Conservation (phyloP, 1,140 invertebrate genomes). For the Brachionus manjavacas region DNA sequence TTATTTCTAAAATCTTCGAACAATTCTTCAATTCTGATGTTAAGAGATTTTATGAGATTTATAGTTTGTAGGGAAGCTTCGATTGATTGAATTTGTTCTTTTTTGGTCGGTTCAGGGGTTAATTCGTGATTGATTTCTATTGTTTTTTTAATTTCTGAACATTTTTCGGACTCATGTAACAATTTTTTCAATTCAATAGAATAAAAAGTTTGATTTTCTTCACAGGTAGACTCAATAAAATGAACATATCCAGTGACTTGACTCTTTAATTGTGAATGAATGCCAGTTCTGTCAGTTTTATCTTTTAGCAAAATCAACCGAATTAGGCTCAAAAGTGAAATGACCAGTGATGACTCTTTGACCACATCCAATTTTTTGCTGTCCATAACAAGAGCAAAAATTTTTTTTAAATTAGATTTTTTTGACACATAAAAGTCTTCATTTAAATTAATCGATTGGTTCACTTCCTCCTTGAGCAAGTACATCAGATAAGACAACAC, state of each 20-base stretch:
- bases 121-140: not conserved
- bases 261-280: not conserved
- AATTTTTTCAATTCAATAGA: not conserved
- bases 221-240: not conserved
- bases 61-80: not conserved
- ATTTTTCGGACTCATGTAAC: not conserved
- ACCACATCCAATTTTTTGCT: not conserved
- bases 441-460: not conserved
- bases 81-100: not conserved
- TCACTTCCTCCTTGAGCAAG: constrained; percentile 26
- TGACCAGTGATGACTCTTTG: not conserved
- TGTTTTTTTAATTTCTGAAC: not conserved
- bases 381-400: not conserved
- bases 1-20: not conserved
- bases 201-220: not conserved
- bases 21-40: constrained; percentile 7
- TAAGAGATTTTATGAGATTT: constrained; percentile 10
- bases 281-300: not conserved
- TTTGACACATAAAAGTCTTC: not conserved
- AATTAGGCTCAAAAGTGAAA: not conserved
- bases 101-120: not conserved
- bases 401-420: not conserved
- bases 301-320: constrained; percentile 20
- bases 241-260: not conserved
- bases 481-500: constrained; percentile 5